phyloP scores from a whole-genome alignment of 2,888 invertebrate genomes.

The Cerceris ruficornis region DNA sequence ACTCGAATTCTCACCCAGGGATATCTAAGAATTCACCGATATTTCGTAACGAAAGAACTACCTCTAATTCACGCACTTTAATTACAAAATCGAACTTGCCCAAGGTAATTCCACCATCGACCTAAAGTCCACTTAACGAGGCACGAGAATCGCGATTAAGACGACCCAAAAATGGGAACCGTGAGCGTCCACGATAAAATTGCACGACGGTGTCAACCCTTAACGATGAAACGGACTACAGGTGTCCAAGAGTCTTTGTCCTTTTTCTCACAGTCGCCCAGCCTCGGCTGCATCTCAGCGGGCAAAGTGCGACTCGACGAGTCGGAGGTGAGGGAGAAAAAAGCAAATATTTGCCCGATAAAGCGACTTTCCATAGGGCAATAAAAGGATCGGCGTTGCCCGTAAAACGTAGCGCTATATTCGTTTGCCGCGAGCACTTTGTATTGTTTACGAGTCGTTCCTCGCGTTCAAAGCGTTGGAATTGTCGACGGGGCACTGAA shows the following conservation, averaged over 20 bases:
- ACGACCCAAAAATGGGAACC: slow-evolving; percentile 13
- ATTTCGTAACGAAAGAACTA: too few relatives aligned
- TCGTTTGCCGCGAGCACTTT: slow-evolving; percentile 66
- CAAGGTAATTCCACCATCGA: neutral
- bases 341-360: slow-evolving; percentile 60
- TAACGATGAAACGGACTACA: slow-evolving; percentile 26
- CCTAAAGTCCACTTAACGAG: neutral
- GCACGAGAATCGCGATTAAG: neutral
- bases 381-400: slow-evolving; percentile 52
- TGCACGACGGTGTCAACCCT: slow-evolving; percentile 27
- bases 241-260: slow-evolving; percentile 43
- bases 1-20: too few relatives aligned
- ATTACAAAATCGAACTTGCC: neutral
- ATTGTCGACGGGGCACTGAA: slow-evolving; percentile 64
- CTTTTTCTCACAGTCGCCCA: slow-evolving; percentile 22
- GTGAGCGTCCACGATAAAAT: slow-evolving; percentile 36
- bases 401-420: slow-evolving; percentile 68
- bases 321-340: neutral
- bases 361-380: slow-evolving; percentile 61
- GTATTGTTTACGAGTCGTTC: slow-evolving; percentile 65
- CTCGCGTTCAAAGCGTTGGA: slow-evolving; percentile 51
- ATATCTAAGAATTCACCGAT: too few relatives aligned
- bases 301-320: slow-evolving; percentile 12
- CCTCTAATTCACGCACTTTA: too few relatives aligned
- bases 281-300: slow-evolving; percentile 20